phyloP scores from a whole-genome alignment of 2,797 vertebrate species.

The Chloroceryle inda region DNA sequence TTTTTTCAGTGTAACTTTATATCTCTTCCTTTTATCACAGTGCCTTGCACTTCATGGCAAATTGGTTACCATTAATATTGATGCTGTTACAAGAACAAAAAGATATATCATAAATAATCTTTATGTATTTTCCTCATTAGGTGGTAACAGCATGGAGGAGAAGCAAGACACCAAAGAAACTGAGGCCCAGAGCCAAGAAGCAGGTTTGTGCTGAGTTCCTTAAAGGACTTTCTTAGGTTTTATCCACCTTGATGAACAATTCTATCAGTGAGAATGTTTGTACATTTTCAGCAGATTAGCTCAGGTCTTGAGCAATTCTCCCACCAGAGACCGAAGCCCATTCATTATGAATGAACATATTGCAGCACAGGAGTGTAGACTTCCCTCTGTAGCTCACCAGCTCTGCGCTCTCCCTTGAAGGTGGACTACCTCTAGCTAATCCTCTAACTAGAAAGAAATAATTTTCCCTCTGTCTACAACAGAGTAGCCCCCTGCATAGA shows the following conservation, averaged over 20 bases:
- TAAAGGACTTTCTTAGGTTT: slow-evolving; percentile 51
- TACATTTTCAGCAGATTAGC: slow-evolving; percentile 47
- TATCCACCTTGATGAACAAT: slow-evolving; percentile 62
- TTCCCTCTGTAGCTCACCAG: not conserved
- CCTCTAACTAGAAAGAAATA: not conserved
- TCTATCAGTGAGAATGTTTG: slow-evolving; percentile 36
- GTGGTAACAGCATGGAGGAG: slow-evolving; percentile 55
- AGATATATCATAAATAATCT: slow-evolving; percentile 46
- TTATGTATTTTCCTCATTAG: slow-evolving; percentile 62
- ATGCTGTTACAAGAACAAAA: slow-evolving; percentile 46
- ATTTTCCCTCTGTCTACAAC: not conserved
- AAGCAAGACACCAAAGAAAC: slow-evolving; percentile 50
- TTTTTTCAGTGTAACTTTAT: slow-evolving; percentile 44
- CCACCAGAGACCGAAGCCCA: not conserved
- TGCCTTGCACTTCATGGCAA: not conserved
- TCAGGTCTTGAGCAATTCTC: slow-evolving; percentile 6
- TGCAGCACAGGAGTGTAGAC: not conserved
- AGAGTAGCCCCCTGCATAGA: not conserved
- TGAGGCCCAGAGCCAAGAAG: slow-evolving; percentile 57
- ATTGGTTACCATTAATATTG: slow-evolving; percentile 61
- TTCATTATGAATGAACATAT: slow-evolving; percentile 13
- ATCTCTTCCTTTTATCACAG: slow-evolving; percentile 19
- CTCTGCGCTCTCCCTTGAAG: not conserved
- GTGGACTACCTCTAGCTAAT: not conserved
- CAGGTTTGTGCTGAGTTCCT: slow-evolving; percentile 73